Conservation (phyloP, 2,797 vertebrate species). For the Sebastes vulpes region DNA sequence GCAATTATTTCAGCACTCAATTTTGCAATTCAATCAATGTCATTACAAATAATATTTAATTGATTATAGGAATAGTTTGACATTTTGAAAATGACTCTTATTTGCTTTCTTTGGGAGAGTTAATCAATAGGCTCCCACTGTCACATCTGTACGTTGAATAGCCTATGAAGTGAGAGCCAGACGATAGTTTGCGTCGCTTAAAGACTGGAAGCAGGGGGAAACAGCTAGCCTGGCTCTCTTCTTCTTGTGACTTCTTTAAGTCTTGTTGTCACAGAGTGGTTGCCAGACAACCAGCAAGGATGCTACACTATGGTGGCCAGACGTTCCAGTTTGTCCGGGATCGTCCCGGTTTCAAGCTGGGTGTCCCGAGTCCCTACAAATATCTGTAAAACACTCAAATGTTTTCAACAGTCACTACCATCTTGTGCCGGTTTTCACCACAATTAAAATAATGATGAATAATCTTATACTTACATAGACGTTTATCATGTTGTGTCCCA, state of each 20-base stretch:
- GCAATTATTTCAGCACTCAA: slow-evolving; percentile 17
- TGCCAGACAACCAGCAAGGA: not conserved
- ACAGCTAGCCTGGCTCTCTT: too few species aligned
- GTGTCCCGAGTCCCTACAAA: too few species aligned
- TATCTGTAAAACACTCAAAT: too few species aligned
- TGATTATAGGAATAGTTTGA: not conserved
- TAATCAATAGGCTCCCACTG: not conserved
- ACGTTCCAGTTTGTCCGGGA: too few species aligned
- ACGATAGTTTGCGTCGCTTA: not conserved
- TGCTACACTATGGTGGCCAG: not conserved
- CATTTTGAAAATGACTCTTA: not conserved
- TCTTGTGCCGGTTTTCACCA: too few species aligned
- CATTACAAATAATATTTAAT: not conserved
- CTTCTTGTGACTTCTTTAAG: not conserved
- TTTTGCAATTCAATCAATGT: slow-evolving; percentile 17
- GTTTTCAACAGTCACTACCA: too few species aligned
- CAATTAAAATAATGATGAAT: too few species aligned
- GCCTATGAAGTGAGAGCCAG: not conserved
- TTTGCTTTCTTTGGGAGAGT: not conserved
- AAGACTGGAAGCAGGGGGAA: too few species aligned
- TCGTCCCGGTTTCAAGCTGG: too few species aligned
- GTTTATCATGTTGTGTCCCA: too few species aligned
- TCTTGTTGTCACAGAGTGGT: not conserved
- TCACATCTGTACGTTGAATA: not conserved
- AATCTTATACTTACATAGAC: too few species aligned